These are phyloP conservation scores for Platycheirus rosarum DNA, from an alignment of 2,888 invertebrate genomes.

Conservation along the genomic window DNA sequence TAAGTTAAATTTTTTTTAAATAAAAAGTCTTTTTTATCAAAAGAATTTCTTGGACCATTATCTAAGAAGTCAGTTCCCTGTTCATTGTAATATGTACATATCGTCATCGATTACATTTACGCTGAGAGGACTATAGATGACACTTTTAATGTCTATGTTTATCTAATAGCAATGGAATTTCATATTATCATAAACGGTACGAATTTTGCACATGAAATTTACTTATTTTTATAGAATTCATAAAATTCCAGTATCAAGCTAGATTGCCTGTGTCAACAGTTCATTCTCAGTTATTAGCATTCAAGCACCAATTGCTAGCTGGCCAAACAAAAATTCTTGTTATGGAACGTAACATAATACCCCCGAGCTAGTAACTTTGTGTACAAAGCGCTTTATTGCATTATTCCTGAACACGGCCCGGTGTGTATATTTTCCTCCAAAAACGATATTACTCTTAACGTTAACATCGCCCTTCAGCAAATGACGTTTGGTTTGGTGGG, in stretches of 20 bases:
- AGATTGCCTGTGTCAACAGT: background rate
- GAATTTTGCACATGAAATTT: background rate
- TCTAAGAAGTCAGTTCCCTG: too few relatives aligned
- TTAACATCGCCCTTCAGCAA: constrained; percentile 68
- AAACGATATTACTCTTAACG: constrained; percentile 71
- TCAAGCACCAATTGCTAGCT: constrained; percentile 8
- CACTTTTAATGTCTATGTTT: too few relatives aligned
- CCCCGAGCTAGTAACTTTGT: constrained; percentile 35
- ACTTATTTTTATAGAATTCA: background rate
- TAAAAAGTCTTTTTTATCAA: too few relatives aligned
- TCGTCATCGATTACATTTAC: too few relatives aligned
- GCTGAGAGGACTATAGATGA: too few relatives aligned
- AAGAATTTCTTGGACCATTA: too few relatives aligned
- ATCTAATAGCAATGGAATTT: too few relatives aligned
- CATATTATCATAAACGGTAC: too few relatives aligned
- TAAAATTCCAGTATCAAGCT: background rate
- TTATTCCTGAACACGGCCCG: constrained; percentile 54
- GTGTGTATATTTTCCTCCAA: constrained; percentile 63
- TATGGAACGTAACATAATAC: constrained; percentile 45
- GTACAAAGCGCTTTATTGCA: constrained; percentile 63
- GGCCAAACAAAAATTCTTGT: constrained; percentile 7
- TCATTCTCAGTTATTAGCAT: constrained; percentile 38
- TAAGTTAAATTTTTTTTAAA: too few relatives aligned
- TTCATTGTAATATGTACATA: too few relatives aligned
- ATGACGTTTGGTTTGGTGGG: constrained; percentile 45